A percentile compares a stretch with the other conserved stretches of the same genome.
These are phyloP conservation scores for Xiphophorus maculatus DNA, from an alignment of 2,113 vertebrate genomes.

Conservation along the genomic window DNA sequence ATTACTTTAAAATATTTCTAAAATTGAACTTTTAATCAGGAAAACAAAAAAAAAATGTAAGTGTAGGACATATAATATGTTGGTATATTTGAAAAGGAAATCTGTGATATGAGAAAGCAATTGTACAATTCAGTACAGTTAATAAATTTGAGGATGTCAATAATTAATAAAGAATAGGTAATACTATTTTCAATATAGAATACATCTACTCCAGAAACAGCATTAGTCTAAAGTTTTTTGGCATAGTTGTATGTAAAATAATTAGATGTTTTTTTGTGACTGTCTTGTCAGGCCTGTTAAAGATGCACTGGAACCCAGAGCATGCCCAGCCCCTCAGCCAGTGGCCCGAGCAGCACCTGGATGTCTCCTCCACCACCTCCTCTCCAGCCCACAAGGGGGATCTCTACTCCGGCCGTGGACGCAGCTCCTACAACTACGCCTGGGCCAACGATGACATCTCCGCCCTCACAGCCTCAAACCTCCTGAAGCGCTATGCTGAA, in stretches of 20 bases:
- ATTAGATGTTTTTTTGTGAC: conserved; percentile 19
- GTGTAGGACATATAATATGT: too few species aligned
- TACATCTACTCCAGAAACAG: too few species aligned
- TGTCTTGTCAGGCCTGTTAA: conserved; percentile 83
- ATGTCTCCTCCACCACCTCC: conserved; percentile 96
- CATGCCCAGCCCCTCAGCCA: conserved; percentile 98
- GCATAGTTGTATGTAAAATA: background rate
- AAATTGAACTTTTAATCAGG: background rate
- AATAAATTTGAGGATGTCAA: too few species aligned
- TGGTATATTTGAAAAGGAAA: too few species aligned
- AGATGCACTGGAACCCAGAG: conserved; percentile 99
- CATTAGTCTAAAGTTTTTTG: background rate
- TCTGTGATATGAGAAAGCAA: too few species aligned
- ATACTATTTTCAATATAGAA: too few species aligned
- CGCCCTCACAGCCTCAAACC: conserved; percentile 94
- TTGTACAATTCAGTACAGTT: too few species aligned
- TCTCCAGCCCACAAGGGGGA: conserved; percentile 95
- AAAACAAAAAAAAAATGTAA: background rate
- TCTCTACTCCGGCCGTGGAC: conserved; percentile 82
- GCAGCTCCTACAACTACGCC: conserved; percentile 88
- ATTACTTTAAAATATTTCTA: background rate
- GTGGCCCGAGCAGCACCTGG: conserved; percentile 99
- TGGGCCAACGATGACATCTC: conserved; percentile 99
- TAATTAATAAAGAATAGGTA: too few species aligned
- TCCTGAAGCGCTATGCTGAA: conserved; percentile 96